Conservation (phyloP, 2,797 vertebrate genomes). For the Pseudochirops cupreus region DNA sequence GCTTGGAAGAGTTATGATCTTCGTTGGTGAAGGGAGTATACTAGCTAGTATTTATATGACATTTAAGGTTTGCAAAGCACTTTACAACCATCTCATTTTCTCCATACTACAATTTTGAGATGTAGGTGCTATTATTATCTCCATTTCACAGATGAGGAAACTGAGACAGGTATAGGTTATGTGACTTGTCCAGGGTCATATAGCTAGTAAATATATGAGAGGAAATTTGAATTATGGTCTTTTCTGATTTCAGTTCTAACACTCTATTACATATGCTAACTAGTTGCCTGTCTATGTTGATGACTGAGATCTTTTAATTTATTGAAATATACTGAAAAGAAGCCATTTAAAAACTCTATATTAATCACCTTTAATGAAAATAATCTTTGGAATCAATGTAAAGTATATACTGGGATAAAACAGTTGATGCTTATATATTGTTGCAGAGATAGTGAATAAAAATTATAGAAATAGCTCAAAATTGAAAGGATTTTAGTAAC, state of each 20-base stretch:
- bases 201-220: background rate
- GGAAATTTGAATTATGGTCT: background rate
- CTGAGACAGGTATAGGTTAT: background rate
- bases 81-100: background rate
- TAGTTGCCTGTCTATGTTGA: background rate
- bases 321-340: conserved; percentile 72
- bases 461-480: conserved; percentile 67
- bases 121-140: background rate
- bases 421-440: conserved; percentile 72
- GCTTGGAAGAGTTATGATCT: background rate
- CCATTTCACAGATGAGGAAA: background rate
- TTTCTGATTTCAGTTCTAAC: background rate
- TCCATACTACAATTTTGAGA: background rate
- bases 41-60: background rate
- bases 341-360: conserved; percentile 73
- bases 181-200: background rate
- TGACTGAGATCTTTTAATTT: background rate
- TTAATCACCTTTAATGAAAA: conserved; percentile 72
- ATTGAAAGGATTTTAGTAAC: conserved; percentile 63
- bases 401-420: conserved; percentile 41
- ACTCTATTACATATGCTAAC: background rate
- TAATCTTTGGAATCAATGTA: conserved; percentile 62
- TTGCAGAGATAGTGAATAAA: conserved; percentile 66
- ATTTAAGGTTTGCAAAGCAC: background rate
- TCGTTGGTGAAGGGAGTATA: background rate